phyloP scores from a whole-genome alignment of 2,797 vertebrate genomes.

The Oceanodroma leucorhoa region DNA sequence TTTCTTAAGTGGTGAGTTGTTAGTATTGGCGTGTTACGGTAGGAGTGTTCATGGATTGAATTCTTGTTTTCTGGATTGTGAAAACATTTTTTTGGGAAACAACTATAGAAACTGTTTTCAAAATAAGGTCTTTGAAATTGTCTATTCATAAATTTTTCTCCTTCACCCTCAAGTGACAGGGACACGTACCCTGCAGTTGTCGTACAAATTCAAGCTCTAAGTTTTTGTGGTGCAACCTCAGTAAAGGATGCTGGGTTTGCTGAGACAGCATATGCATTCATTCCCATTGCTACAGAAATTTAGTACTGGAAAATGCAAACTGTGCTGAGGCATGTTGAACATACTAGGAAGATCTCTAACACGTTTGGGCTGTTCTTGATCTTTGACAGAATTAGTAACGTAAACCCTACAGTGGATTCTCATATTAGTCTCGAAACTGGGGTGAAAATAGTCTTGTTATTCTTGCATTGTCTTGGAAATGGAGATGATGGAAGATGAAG shows the following conservation, averaged over 20 bases:
- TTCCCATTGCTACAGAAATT: neutral
- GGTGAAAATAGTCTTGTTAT: neutral
- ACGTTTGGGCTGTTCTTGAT: neutral
- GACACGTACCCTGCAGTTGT: fast-evolving
- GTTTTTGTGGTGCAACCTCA: neutral
- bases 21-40: neutral
- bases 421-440: fast-evolving
- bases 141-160: neutral
- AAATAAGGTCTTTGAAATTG: neutral
- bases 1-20: neutral
- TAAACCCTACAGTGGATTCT: neutral
- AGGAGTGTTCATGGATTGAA: neutral
- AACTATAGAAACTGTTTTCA: neutral
- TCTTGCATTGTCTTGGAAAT: neutral
- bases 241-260: neutral
- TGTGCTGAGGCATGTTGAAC: neutral
- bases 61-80: neutral
- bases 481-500: neutral
- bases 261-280: fast-evolving
- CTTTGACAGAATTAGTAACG: neutral
- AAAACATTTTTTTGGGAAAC: neutral
- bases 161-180: neutral
- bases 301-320: neutral
- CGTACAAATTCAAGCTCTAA: neutral
- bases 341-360: fast-evolving